These are phyloP conservation scores for Brachypalpus laphriformis DNA, from an alignment of 2,888 invertebrate species.

Conservation along the genomic window DNA sequence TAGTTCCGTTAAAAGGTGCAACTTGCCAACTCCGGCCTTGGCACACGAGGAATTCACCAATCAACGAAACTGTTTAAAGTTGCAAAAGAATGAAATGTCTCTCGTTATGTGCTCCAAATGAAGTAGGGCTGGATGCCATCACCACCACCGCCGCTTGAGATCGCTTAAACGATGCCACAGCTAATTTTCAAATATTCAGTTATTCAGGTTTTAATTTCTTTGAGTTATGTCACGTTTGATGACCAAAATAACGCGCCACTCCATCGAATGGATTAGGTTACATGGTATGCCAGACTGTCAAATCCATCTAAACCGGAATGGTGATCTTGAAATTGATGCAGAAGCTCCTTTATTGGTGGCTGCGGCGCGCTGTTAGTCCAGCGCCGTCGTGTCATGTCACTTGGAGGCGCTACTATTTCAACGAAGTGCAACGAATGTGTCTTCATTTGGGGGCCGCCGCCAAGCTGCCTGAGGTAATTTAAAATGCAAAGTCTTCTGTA, in stretches of 20 bases:
- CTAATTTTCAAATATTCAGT: constrained; percentile 64
- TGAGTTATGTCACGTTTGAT: constrained; percentile 51
- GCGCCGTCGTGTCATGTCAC: neutral
- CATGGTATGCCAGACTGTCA: constrained; percentile 18
- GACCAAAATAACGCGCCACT: constrained; percentile 34
- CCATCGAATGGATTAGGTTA: constrained; percentile 23
- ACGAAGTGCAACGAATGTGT: neutral
- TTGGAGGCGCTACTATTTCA: constrained; percentile 8
- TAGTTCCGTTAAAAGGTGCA: constrained; percentile 40
- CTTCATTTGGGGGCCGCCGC: constrained; percentile 5
- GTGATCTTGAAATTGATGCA: constrained; percentile 43
- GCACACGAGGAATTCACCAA: constrained; percentile 41
- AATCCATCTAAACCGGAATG: constrained; percentile 35
- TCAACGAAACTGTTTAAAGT: constrained; percentile 39
- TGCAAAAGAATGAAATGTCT: constrained; percentile 57
- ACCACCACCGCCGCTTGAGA: constrained; percentile 9
- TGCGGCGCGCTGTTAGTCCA: neutral
- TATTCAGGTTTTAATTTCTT: constrained; percentile 58
- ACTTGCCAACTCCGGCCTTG: constrained; percentile 35
- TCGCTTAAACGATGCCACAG: constrained; percentile 54
- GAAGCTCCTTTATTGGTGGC: constrained; percentile 28
- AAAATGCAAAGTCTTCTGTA: neutral
- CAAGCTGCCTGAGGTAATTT: neutral
- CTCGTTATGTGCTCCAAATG: constrained; percentile 20
- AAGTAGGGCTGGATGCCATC: constrained; percentile 19